Base-by-base conservation (phyloP, 2,797 vertebrate genomes). In the Lithobates pipiens region DNA sequence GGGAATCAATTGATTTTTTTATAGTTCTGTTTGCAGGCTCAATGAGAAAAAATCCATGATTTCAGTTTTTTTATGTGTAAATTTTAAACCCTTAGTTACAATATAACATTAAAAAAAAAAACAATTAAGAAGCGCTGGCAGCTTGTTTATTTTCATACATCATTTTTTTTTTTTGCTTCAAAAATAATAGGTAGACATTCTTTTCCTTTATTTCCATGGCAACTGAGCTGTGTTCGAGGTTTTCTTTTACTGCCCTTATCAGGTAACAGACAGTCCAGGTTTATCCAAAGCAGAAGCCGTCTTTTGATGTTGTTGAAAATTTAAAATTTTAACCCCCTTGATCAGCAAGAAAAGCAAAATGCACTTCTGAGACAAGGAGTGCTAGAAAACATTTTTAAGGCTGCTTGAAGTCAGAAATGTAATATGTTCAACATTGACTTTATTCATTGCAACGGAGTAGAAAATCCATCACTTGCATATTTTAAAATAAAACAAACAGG, bases 181-280 rank as follows among this genome's bases (percentile, higher is more conserved):
- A 42, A 85, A 89, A 69, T 82, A 75, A 78, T 85, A 80, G 82
- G 79, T 89, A 90, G 85, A 83, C 72, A 88, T 80, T 88, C 81
- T 88, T 13, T 1, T 39, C 39, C 69, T 84, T 65, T 86, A 90
- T 93, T 91, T 88, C 91, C 88, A 88, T 91, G 88, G 90, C 50
- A 91, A 93, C 90, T 6, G 0, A 21, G 7, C 36, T 77, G 46
- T 86, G 27, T 86, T 87, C 87, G 88, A 88, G 85, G 80, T 77
- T 88, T 89, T 88, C 88, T 85, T 88, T 39, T 89, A 90, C 89
- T 85, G 50, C 80, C 21, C 73, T 85, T 88, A 76, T 85, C 82
- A 89, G 89, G 89, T 90, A 85, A 88, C 25, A 89, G 91, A 88
- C 90, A 90, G 87, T 68, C 61, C 61, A 77, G 70, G 86, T 88